Conservation (phyloP, 2,797 vertebrate genomes). For the Spinus pinus region DNA sequence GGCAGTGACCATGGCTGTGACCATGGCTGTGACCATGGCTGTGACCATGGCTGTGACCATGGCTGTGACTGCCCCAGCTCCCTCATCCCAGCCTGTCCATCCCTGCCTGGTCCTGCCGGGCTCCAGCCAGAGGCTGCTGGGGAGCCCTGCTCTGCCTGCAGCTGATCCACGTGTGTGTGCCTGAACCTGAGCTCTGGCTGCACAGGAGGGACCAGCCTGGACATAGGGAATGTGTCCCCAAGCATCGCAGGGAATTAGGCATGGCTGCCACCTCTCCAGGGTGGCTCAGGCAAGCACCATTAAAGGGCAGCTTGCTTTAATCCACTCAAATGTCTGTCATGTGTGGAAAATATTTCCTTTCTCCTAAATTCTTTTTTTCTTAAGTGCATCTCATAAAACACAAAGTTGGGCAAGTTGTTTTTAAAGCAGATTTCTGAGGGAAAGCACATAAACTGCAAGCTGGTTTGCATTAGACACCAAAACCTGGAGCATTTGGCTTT, state of each 20-base stretch:
- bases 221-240: rapidly evolving
- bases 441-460: neutral
- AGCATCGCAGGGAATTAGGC: rapidly evolving
- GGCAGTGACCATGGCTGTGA: too few species aligned
- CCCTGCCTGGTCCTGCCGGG: neutral
- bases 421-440: neutral
- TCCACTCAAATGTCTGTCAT: rapidly evolving
- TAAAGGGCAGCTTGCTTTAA: neutral
- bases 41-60: too few species aligned
- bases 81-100: rapidly evolving
- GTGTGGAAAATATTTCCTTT: neutral
- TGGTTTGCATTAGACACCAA: neutral
- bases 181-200: neutral
- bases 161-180: rapidly evolving
- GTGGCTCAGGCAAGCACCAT: neutral
- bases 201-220: neutral
- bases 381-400: neutral
- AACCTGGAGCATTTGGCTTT: conserved; percentile 17
- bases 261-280: neutral
- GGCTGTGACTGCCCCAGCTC: too few species aligned
- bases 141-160: neutral
- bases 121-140: neutral
- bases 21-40: too few species aligned
- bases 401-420: neutral
- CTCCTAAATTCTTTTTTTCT: neutral